Evolutionary conservation across 2,797 vertebrate genomes (phyloP).

Genomic region (Neosilurus mollespiculum): DNA sequence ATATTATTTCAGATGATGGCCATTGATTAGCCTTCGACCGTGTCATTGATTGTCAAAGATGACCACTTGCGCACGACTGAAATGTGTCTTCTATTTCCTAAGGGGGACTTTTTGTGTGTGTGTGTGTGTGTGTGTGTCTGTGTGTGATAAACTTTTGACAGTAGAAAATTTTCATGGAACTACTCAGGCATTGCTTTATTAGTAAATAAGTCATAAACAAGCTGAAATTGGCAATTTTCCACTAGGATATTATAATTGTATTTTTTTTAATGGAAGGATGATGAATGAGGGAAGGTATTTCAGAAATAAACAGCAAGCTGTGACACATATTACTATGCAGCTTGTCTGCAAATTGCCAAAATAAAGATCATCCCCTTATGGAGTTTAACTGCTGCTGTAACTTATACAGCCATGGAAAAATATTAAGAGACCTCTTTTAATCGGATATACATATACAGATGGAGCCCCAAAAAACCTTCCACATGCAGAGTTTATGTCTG

Average conservation of each 20-base stretch:
- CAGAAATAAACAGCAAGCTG: constrained; percentile 6
- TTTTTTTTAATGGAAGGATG: constrained; percentile 7
- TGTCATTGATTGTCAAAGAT: constrained; percentile 45
- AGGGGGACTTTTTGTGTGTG: neutral
- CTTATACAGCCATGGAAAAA: neutral
- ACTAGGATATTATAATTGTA: constrained; percentile 12
- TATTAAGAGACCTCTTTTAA: too few relatives aligned
- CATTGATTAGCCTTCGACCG: constrained; percentile 41
- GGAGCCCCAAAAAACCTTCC: too few relatives aligned
- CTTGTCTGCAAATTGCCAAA: constrained; percentile 2
- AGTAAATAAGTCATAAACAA: constrained; percentile 31
- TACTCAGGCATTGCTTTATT: constrained; percentile 6
- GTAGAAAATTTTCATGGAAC: neutral
- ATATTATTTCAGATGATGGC: constrained; percentile 41
- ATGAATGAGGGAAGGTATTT: neutral
- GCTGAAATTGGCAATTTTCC: constrained; percentile 25
- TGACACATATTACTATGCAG: constrained; percentile 1
- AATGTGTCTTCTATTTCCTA: constrained; percentile 25
- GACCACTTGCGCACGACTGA: constrained; percentile 36
- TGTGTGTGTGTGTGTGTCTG: neutral
- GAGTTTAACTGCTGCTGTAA: neutral
- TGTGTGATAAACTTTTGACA: neutral
- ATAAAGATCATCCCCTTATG: neutral
- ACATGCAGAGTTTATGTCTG: too few relatives aligned
- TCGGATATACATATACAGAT: too few relatives aligned